Percentiles rank a stretch among this genome's conserved stretches.
phyloP scores from a whole-genome alignment of 1,140 invertebrate species.

The Sarcophaga bullata region DNA sequence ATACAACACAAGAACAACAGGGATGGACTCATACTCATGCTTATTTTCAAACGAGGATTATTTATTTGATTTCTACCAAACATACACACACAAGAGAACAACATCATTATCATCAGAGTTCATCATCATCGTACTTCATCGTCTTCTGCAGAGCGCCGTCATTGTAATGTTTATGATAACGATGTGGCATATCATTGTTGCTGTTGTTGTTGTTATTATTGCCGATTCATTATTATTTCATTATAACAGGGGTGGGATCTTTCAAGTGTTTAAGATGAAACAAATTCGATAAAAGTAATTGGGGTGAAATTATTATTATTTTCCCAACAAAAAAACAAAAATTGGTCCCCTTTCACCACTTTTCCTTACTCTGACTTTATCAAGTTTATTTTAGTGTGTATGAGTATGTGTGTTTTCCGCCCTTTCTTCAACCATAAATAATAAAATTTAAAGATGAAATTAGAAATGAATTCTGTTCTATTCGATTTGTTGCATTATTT shows the following conservation, averaged over 20 bases:
- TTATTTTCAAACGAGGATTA: neutral
- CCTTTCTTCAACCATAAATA: neutral
- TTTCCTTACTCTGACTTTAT: too few species aligned
- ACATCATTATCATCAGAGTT: neutral
- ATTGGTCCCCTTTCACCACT: too few species aligned
- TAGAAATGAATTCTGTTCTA: too few species aligned
- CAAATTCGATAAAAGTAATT: slow-evolving; percentile 36
- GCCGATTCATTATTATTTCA: slow-evolving; percentile 13
- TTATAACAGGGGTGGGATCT: slow-evolving; percentile 19
- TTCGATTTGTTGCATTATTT: neutral
- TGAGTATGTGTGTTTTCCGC: neutral
- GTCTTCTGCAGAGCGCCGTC: too few species aligned
- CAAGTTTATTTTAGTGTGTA: neutral
- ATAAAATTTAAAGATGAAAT: neutral
- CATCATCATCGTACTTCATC: neutral
- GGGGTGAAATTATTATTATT: slow-evolving; percentile 20
- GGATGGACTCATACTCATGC: neutral
- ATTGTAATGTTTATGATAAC: neutral
- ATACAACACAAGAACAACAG: neutral
- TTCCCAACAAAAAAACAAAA: too few species aligned
- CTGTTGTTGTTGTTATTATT: neutral
- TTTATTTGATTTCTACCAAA: slow-evolving; percentile 13
- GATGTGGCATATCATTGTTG: neutral
- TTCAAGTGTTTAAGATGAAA: slow-evolving; percentile 36
- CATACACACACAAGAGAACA: neutral